Percentiles rank a stretch among this genome's conserved stretches.
phyloP scores from a whole-genome alignment of 2,797 vertebrate genomes.

The Adrianichthys oophorus region DNA sequence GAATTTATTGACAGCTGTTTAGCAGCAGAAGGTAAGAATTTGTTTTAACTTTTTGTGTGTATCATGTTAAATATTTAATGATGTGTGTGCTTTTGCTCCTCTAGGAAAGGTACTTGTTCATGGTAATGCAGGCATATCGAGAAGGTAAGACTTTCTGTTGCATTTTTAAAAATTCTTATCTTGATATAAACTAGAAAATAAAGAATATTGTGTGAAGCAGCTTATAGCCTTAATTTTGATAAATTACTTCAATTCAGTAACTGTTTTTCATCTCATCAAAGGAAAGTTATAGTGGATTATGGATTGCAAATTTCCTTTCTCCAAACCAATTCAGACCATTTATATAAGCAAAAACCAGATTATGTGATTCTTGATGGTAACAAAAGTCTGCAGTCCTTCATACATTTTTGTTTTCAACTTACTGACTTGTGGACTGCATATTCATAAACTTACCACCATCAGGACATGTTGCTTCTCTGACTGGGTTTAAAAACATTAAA shows the following conservation, averaged over 20 bases:
- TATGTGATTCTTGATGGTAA: neutral
- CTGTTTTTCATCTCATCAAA: too few relatives aligned
- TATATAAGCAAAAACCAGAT: neutral
- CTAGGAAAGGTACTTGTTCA: constrained; percentile 97
- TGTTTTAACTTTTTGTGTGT: neutral
- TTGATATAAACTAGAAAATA: neutral
- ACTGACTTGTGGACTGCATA: neutral
- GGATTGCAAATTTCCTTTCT: neutral
- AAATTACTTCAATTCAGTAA: too few relatives aligned
- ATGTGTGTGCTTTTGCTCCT: constrained; percentile 17
- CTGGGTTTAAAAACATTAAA: too few relatives aligned
- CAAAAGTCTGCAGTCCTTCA: neutral
- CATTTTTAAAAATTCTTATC: neutral
- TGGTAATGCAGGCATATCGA: constrained; percentile 98
- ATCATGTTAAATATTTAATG: neutral
- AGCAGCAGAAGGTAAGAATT: constrained; percentile 88
- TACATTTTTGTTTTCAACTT: neutral
- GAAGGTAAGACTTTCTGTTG: constrained; percentile 80
- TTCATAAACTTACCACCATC: neutral
- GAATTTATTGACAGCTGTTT: constrained; percentile 98
- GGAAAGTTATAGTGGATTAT: too few relatives aligned
- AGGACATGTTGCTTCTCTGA: neutral
- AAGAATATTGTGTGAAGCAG: too few relatives aligned
- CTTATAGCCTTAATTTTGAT: too few relatives aligned
- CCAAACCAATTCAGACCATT: neutral